A percentile compares a stretch with the other conserved stretches of the same genome.
Evolutionary conservation across 2,113 vertebrate genomes (phyloP).

Genomic region (Neogale vison): DNA sequence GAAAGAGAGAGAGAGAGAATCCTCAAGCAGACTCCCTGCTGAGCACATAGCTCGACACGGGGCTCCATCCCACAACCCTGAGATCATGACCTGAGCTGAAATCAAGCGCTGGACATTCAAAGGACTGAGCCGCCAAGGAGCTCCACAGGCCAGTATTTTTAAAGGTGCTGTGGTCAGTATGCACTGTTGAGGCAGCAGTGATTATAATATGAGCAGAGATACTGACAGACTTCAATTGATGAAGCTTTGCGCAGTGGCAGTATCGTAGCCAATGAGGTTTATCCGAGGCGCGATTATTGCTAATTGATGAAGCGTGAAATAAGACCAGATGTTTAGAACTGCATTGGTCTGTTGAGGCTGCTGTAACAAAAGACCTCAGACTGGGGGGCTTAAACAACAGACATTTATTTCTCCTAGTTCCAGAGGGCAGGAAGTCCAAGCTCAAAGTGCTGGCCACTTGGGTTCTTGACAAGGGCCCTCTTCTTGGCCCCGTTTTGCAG

Average conservation of each 20-base stretch:
- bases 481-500: background rate
- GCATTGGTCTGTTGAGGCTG: background rate
- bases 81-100: background rate
- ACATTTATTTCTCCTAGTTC: background rate
- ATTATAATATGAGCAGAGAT: background rate
- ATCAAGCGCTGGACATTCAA: background rate
- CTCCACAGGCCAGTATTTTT: no score
- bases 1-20: background rate
- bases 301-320: background rate
- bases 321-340: background rate
- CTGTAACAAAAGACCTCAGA: background rate
- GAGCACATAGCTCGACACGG: rapidly evolving
- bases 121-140: background rate
- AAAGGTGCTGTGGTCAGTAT: background rate
- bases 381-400: background rate
- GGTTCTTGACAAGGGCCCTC: background rate
- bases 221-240: background rate
- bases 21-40: background rate
- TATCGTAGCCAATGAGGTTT: no score
- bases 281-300: no score
- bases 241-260: no score
- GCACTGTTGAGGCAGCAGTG: background rate
- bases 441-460: background rate
- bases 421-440: background rate
- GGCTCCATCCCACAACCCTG: background rate